Evolutionary conservation across 2,113 vertebrate genomes (phyloP).

Genomic region (Dipodomys ordii): DNA sequence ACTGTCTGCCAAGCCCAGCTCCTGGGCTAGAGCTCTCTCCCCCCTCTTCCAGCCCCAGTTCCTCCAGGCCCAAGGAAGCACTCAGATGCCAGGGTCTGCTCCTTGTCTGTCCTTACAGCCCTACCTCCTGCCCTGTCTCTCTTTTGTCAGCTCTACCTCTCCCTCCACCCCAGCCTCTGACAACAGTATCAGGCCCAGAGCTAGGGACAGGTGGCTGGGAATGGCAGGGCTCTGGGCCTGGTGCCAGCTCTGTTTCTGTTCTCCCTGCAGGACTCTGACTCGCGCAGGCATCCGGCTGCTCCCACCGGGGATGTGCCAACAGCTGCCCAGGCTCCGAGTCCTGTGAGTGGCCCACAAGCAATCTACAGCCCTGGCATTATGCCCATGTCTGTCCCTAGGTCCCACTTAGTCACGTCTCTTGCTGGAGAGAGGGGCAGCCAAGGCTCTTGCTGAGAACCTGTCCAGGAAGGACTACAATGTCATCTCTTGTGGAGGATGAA

Average conservation of each 20-base stretch:
- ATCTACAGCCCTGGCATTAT: background rate
- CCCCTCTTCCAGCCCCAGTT: background rate
- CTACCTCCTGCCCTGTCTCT: background rate
- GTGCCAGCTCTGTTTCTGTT: conserved; percentile 61
- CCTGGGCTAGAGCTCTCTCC: background rate
- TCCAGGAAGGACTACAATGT: background rate
- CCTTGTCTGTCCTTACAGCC: background rate
- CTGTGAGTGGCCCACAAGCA: conserved; percentile 91
- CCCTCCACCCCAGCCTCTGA: background rate
- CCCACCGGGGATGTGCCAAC: conserved; percentile 93
- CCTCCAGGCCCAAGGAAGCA: background rate
- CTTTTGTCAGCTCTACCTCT: background rate
- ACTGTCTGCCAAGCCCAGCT: background rate
- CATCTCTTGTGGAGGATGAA: background rate
- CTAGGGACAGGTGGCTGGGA: background rate
- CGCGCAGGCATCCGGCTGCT: conserved; percentile 92
- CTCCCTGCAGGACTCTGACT: conserved; percentile 91
- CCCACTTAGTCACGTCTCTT: background rate
- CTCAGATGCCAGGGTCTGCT: background rate
- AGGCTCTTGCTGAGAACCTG: background rate
- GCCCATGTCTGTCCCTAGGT: background rate
- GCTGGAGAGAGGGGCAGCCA: background rate
- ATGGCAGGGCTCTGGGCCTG: background rate
- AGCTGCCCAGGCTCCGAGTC: conserved; percentile 93
- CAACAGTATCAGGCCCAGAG: background rate